Base-by-base conservation (phyloP, 2,113 vertebrate species). In the Labrus mixtus region DNA sequence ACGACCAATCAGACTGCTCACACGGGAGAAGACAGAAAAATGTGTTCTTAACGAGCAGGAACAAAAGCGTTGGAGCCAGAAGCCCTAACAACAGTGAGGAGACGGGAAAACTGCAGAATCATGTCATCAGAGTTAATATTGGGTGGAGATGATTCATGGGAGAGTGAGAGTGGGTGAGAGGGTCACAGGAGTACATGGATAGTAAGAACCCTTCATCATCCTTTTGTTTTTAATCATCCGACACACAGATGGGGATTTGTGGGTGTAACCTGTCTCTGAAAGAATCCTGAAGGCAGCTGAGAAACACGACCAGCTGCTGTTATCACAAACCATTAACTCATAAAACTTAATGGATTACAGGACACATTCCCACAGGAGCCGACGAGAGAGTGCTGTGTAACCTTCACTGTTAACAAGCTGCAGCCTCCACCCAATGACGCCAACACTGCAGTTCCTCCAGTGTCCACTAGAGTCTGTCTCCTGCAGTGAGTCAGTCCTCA, bases 1-100 rank as follows among this genome's bases (percentile, higher is more conserved):
- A 78, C 71, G 65, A 91, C 89, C 72, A 75, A 83, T 89, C 86
- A 86, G 82, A 79, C 72, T 66, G 86, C 83, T 86, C 83, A 83
- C 65, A 12, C 46, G 12, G 78, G 62, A 69, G 59, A 17, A 46
- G 75, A 63, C 53, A 50, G 57, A 62, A 61, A 76, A 76, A 78
- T 63, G 37, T 67, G 56, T 50, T 63, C 17, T 43, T 71, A 73
- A 81, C 82, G 83, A 79, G 75, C 53, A 19, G 0, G 50, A 68
- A 76, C 65, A 76, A 66, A 83, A 86, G 58, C 43, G 12, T 78
- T 71, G 43, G 45, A 67, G 73, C 69, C 59, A 66, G 59, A 68
- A 77, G 54, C 65, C 43, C 1, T 23, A 74, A 80, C 71, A 56
- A 76, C 50, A 72, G 45, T 61, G 72, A 81, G 68, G 61, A 45